Conservation (phyloP, 2,888 invertebrate genomes). For the Podotricha telesiphe region DNA sequence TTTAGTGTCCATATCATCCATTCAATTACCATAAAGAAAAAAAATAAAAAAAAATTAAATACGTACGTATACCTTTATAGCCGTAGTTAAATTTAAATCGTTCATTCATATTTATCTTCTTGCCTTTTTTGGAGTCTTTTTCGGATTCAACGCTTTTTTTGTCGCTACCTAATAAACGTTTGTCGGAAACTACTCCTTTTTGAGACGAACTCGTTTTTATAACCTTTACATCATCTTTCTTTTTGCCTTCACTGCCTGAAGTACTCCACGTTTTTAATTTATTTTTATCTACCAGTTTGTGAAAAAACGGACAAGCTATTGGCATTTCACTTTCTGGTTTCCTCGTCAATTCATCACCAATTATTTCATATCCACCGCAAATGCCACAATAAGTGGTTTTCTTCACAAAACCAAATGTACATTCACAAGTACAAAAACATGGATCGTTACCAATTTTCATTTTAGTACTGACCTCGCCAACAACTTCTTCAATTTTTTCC, state of each 20-base stretch:
- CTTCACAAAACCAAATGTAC: constrained; percentile 67
- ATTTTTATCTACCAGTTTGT: constrained; percentile 65
- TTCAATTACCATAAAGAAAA: constrained; percentile 5
- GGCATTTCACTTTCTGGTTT: constrained; percentile 52
- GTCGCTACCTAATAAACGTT: constrained; percentile 40
- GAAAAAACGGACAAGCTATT: constrained; percentile 73
- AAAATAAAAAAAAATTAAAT: constrained; percentile 46
- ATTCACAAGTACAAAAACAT: constrained; percentile 74
- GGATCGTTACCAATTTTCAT: constrained; percentile 59
- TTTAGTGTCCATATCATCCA: constrained; percentile 18
- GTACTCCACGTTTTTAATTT: constrained; percentile 59
- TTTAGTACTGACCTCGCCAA: constrained; percentile 58
- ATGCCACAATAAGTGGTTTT: constrained; percentile 70
- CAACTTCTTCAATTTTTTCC: constrained; percentile 59
- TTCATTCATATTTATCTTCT: constrained; percentile 62
- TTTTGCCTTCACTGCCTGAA: constrained; percentile 65
- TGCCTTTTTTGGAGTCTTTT: constrained; percentile 62
- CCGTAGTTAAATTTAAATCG: constrained; percentile 77
- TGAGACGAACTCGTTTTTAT: constrained; percentile 48
- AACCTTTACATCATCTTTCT: constrained; percentile 50
- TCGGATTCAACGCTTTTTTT: constrained; percentile 63
- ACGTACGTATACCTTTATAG: constrained; percentile 80
- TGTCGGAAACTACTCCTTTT: constrained; percentile 50
- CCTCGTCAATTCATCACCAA: constrained; percentile 60
- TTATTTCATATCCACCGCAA: constrained; percentile 70